Percentiles rank a stretch among this genome's conserved stretches.
Evolutionary conservation across 92 coral and sea anemone species (phyloP).

Genomic region (Anthopleura xanthogrammica): DNA sequence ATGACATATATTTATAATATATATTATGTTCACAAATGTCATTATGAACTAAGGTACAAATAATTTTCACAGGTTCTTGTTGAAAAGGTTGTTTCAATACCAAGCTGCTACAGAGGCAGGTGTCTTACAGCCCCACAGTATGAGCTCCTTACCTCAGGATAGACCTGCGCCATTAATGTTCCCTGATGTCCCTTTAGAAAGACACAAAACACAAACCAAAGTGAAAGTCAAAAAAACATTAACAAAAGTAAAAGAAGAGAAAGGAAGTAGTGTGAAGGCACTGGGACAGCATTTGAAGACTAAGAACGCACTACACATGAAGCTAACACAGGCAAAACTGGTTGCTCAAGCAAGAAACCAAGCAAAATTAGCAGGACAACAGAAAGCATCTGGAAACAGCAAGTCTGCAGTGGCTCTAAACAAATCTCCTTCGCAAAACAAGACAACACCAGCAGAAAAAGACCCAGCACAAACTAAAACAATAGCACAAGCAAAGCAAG

Average conservation of each 20-base stretch:
- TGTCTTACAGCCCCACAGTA: conserved; percentile 58
- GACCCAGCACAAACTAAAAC: conserved; percentile 28
- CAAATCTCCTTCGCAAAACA: conserved; percentile 33
- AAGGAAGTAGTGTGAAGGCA: conserved; percentile 19
- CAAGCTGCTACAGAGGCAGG: conserved; percentile 87
- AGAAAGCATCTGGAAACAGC: background rate
- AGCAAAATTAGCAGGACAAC: conserved; percentile 10
- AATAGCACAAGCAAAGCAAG: conserved; percentile 20
- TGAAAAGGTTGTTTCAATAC: conserved; percentile 87
- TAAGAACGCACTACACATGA: conserved; percentile 21
- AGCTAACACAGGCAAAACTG: conserved; percentile 24
- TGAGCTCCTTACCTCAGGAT: conserved; percentile 45
- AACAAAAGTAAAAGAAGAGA: conserved; percentile 43
- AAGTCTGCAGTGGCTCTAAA: background rate
- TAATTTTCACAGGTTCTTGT: conserved; percentile 58
- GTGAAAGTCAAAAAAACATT: conserved; percentile 61
- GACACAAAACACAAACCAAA: conserved; percentile 52
- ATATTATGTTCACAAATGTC: too few relatives aligned
- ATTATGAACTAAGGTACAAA: background rate
- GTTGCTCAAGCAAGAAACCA: conserved; percentile 25
- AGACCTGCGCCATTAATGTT: conserved; percentile 50
- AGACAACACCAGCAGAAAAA: conserved; percentile 21
- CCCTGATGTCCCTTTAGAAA: conserved; percentile 54
- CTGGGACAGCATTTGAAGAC: conserved; percentile 12
- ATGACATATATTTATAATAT: too few relatives aligned